A percentile compares a stretch with the other conserved stretches of the same genome.
These are phyloP conservation scores for Elephas maximus DNA, from an alignment of 2,113 vertebrate genomes.

Conservation along the genomic window DNA sequence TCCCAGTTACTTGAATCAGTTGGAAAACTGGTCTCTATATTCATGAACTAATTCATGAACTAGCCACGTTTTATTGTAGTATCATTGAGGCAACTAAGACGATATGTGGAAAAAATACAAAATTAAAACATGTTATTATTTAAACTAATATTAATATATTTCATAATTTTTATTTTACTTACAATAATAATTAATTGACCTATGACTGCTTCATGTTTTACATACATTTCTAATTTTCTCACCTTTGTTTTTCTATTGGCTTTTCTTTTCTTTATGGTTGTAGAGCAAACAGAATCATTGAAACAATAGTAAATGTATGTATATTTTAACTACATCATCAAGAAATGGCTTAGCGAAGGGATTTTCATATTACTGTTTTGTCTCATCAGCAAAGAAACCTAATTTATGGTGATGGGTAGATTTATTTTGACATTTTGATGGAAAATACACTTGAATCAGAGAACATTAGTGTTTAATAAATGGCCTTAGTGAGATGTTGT, in stretches of 20 bases:
- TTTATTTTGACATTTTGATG: slow-evolving; percentile 51
- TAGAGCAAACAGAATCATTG: background rate
- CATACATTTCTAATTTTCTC: background rate
- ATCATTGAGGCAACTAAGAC: background rate
- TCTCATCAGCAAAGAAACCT: slow-evolving; percentile 17
- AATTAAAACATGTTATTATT: background rate
- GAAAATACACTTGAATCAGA: slow-evolving; percentile 31
- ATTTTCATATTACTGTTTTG: slow-evolving; percentile 46
- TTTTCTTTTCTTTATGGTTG: background rate
- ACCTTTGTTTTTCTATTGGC: background rate
- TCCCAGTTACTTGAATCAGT: background rate
- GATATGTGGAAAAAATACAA: background rate
- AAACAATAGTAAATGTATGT: background rate
- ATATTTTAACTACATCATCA: background rate
- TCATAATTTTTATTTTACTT: background rate
- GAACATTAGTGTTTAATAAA: slow-evolving; percentile 57
- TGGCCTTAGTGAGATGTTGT: slow-evolving; percentile 41
- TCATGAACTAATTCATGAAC: background rate
- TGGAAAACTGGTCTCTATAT: background rate
- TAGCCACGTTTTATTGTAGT: background rate
- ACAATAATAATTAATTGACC: background rate
- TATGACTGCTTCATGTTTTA: background rate
- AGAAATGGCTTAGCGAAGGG: slow-evolving; percentile 21
- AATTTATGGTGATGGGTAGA: slow-evolving; percentile 2
- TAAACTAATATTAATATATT: background rate